Base-by-base conservation (phyloP, 2,113 vertebrate genomes). In the Megaceryle maxima region DNA sequence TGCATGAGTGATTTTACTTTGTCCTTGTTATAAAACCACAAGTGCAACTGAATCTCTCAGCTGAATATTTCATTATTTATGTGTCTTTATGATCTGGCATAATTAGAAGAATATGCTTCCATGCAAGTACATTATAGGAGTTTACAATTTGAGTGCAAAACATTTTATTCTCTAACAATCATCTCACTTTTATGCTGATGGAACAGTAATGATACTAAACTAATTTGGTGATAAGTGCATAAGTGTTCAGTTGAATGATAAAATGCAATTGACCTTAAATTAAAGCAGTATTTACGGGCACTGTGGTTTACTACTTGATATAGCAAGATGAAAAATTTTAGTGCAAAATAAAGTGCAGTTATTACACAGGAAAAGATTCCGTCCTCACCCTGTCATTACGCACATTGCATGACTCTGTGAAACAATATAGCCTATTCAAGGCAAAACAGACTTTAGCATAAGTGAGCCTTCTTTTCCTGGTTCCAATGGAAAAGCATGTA, bases 201-300 rank as follows among this genome's bases (percentile, higher is more conserved):
- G 28, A 86, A 87, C 35, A 81, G 26, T 77, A 77, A 56, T 60
- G 37, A 78, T 53, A 57, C 18, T 86, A 94, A 96, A 69, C 26
- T 28, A 51, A 28, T n/a, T 41, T 44, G 4, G 26, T 94, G 48
- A 87, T 97, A 94, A 97, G 87, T 87, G 74, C 16, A 1, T 87
- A 84, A 96, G 97, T 97, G 90, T 64, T 96, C 48, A 60, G 92
- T 94, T 96, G 84, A 95, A 96, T 84, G 57, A 97, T 77, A 94
- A 96, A 96, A 28, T 94, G 74, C 51, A 74, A 35, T 13, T 94
- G 50, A 87, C 66, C 43, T 87, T 87, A 72, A 96, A 83, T 92
- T 64, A 96, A 96, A 96, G 77, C 56, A 82, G 16, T 95, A 82
- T 90, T 96, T 88, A 84, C 4, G 8, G 37, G 67, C n/a, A 87